These are phyloP conservation scores for Dichetophora obliterata DNA, from an alignment of 2,888 invertebrate genomes.

Conservation along the genomic window DNA sequence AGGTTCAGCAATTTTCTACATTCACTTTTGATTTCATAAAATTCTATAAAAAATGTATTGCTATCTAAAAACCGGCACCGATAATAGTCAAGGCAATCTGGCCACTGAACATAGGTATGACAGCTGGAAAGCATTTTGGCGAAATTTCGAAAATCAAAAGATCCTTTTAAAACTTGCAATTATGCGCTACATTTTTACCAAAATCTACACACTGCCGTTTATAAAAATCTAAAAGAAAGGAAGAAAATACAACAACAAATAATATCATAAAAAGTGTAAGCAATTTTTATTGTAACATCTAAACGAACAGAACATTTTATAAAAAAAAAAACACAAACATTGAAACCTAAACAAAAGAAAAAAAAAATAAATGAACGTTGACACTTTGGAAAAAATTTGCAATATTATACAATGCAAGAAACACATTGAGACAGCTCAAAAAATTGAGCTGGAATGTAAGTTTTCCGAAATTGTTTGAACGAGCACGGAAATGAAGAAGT, in stretches of 20 bases:
- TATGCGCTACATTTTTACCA: neutral
- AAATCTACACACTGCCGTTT: constrained; percentile 36
- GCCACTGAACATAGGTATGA: no score
- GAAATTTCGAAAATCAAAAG: neutral
- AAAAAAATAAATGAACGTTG: neutral
- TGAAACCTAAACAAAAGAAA: neutral
- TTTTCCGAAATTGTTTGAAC: no score
- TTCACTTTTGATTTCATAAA: no score
- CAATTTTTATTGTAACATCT: neutral
- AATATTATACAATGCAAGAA: neutral
- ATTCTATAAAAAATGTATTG: no score
- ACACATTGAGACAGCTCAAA: neutral
- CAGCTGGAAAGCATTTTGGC: no score
- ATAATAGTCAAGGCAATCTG: no score
- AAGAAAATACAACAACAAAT: neutral
- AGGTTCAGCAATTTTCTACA: no score
- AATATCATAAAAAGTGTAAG: constrained; percentile 2
- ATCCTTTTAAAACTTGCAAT: neutral
- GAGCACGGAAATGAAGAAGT: neutral
- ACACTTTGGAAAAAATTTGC: constrained; percentile 13
- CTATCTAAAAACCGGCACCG: no score
- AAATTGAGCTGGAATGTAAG: no score
- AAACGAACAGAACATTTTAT: neutral
- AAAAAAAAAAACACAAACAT: neutral
- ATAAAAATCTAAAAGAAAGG: neutral